A percentile compares a stretch with the other conserved stretches of the same genome.
These are phyloP conservation scores for Lepus oiostolus DNA, from an alignment of 2,797 vertebrate genomes.

Conservation along the genomic window DNA sequence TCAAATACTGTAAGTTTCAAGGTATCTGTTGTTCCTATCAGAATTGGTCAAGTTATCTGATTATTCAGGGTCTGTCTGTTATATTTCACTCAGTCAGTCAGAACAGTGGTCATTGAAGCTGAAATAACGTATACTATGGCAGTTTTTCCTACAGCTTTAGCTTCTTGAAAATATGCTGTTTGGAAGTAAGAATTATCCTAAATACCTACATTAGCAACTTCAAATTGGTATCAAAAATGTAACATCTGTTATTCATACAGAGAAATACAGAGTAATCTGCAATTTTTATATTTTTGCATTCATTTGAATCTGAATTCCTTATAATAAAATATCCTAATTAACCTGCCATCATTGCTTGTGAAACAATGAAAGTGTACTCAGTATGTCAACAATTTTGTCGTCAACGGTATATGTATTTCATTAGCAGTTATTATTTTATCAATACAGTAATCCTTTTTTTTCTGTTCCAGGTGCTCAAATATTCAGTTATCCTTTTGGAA, in stretches of 20 bases:
- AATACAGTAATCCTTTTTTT: slow-evolving; percentile 64
- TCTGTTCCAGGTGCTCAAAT: slow-evolving; percentile 68
- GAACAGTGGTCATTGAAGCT: neutral
- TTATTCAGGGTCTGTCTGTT: neutral
- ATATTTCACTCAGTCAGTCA: neutral
- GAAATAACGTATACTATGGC: neutral
- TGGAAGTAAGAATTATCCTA: slow-evolving; percentile 74
- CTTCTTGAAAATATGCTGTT: slow-evolving; percentile 48
- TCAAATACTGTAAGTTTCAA: neutral
- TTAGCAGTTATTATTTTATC: slow-evolving; percentile 79
- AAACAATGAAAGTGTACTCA: slow-evolving; percentile 75
- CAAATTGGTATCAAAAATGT: slow-evolving; percentile 67
- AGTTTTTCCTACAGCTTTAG: slow-evolving; percentile 23
- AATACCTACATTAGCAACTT: slow-evolving; percentile 73
- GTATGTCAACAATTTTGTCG: slow-evolving; percentile 73
- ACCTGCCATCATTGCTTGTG: slow-evolving; percentile 69
- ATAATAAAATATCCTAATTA: slow-evolving; percentile 77
- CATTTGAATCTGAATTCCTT: slow-evolving; percentile 83
- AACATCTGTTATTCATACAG: slow-evolving; percentile 73
- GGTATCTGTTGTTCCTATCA: neutral
- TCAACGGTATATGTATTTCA: slow-evolving; percentile 77
- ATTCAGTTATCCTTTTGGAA: slow-evolving; percentile 65
- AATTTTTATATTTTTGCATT: slow-evolving; percentile 79
- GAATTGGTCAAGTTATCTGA: neutral
- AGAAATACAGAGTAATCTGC: slow-evolving; percentile 73